A percentile compares a stretch with the other conserved stretches of the same genome.
These are phyloP conservation scores for Aptenodytes forsteri DNA, from an alignment of 2,113 vertebrate genomes.

Conservation along the genomic window DNA sequence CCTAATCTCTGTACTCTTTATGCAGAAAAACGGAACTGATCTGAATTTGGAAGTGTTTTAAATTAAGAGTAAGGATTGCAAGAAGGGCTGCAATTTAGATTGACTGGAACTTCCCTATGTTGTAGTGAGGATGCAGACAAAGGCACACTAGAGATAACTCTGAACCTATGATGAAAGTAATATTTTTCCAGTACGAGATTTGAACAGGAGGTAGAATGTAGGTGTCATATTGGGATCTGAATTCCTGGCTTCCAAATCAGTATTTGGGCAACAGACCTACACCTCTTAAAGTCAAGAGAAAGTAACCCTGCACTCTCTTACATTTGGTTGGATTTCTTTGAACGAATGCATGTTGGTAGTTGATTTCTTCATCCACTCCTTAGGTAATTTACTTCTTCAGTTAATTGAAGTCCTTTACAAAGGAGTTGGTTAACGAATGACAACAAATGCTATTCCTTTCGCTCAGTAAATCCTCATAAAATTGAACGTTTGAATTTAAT, in stretches of 20 bases:
- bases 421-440: background rate
- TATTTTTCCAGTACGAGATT: background rate
- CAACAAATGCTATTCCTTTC: background rate
- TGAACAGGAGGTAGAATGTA: background rate
- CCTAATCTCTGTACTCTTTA: background rate
- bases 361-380: background rate
- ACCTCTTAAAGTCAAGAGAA: background rate
- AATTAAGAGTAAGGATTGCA: background rate
- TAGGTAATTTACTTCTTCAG: background rate
- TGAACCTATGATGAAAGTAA: background rate
- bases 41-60: background rate
- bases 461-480: background rate
- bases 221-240: background rate
- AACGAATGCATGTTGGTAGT: background rate
- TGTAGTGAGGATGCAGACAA: background rate
- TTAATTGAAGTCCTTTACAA: background rate
- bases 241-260: background rate
- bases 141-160: background rate
- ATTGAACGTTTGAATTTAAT: background rate
- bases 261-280: background rate
- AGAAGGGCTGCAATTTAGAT: background rate
- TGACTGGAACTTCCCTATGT: accelerated
- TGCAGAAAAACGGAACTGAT: background rate
- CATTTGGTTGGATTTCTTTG: background rate
- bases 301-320: background rate